Conservation (phyloP, 2,888 invertebrate genomes). For the Pycnomerus fuliginosus region DNA sequence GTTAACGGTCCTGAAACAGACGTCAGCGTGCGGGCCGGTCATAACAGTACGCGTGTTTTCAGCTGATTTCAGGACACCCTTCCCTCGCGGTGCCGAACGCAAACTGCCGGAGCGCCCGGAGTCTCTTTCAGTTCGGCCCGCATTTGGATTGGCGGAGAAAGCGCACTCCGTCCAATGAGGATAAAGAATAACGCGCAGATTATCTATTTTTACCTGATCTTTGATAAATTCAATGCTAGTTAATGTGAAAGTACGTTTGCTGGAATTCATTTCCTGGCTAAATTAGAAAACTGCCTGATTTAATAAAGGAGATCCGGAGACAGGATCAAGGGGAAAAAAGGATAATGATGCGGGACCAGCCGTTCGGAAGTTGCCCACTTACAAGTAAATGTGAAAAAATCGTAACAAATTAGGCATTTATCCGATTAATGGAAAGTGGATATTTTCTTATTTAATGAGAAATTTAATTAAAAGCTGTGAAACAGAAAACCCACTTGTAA, state of each 20-base stretch:
- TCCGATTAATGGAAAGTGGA: too few species aligned
- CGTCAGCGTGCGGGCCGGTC: slow-evolving; percentile 8
- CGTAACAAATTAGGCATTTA: too few species aligned
- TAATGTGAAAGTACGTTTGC: slow-evolving; percentile 1
- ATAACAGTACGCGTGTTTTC: slow-evolving; percentile 25
- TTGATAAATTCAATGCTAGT: slow-evolving; percentile 1
- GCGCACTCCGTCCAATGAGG: slow-evolving; percentile 42
- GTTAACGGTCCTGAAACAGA: too few species aligned
- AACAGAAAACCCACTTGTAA: too few species aligned
- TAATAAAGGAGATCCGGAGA: too few species aligned
- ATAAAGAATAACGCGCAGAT: slow-evolving; percentile 41
- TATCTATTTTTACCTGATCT: slow-evolving; percentile 32
- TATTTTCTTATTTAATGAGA: too few species aligned
- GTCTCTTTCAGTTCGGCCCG: slow-evolving; percentile 31
- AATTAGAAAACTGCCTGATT: too few species aligned
- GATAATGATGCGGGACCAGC: too few species aligned
- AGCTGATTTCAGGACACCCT: slow-evolving; percentile 16
- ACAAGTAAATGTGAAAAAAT: too few species aligned
- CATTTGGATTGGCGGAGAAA: slow-evolving; percentile 42
- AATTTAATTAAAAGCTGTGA: too few species aligned
- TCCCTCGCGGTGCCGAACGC: slow-evolving; percentile 27
- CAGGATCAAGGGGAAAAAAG: too few species aligned
- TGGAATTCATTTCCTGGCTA: not conserved
- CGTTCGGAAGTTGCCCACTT: too few species aligned
- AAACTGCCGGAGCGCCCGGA: slow-evolving; percentile 33